These are phyloP conservation scores for Phataginus tetradactyla DNA, from an alignment of 2,797 vertebrate genomes.

Conservation along the genomic window DNA sequence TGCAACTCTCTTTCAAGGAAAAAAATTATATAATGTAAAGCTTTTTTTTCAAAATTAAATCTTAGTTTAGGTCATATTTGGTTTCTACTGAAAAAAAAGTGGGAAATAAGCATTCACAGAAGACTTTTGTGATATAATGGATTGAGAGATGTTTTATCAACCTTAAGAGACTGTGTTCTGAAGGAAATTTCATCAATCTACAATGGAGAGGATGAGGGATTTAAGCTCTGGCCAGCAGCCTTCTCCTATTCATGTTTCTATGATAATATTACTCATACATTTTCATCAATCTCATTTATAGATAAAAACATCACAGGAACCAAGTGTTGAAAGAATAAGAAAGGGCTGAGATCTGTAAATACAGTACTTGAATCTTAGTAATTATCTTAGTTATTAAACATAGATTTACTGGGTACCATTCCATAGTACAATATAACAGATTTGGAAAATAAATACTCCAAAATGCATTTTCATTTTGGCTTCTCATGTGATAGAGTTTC, in stretches of 20 bases:
- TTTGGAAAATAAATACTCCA: neutral
- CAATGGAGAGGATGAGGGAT: neutral
- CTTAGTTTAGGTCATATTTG: neutral
- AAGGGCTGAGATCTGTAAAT: neutral
- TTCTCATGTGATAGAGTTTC: constrained; percentile 43
- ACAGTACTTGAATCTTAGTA: constrained; percentile 56
- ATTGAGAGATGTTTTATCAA: neutral
- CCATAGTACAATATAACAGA: neutral
- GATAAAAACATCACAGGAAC: neutral
- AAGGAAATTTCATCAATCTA: neutral
- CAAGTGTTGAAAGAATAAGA: neutral
- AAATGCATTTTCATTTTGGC: neutral
- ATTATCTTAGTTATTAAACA: constrained; percentile 64
- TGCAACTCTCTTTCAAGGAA: neutral
- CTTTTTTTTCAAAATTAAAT: neutral
- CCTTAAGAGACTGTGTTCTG: neutral
- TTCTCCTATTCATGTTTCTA: neutral
- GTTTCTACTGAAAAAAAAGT: neutral
- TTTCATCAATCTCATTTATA: neutral
- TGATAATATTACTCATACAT: neutral
- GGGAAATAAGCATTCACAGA: neutral
- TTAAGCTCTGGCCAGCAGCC: neutral
- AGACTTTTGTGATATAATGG: neutral
- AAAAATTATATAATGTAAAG: neutral
- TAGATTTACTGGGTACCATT: constrained; percentile 42